Percentiles rank a stretch among this genome's conserved stretches.
Conservation (phyloP, 2,888 invertebrate species). For the Patella caerulea region DNA sequence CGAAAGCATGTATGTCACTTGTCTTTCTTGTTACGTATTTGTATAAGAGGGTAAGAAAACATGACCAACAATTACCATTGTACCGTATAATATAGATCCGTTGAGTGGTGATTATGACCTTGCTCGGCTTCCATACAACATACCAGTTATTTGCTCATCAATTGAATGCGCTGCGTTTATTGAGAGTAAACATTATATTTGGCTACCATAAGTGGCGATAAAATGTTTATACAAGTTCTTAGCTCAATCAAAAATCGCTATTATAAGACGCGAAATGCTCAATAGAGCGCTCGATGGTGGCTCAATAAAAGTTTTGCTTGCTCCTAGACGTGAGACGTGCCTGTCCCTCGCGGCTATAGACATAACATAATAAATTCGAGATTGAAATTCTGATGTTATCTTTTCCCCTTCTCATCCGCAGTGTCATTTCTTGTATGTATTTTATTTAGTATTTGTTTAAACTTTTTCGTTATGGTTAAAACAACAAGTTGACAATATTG, state of each 20-base stretch:
- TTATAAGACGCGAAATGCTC: background rate
- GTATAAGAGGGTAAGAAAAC: slow-evolving; percentile 9
- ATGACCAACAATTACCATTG: background rate
- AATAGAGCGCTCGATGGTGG: background rate
- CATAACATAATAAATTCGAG: background rate
- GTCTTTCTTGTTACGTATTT: slow-evolving; percentile 4
- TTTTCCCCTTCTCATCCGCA: background rate
- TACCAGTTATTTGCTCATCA: background rate
- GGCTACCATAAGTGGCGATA: slow-evolving; percentile 1
- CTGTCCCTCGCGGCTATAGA: background rate
- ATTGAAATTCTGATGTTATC: background rate
- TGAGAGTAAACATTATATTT: slow-evolving; percentile 11
- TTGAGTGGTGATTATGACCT: slow-evolving; percentile 9
- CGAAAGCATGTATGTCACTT: no score
- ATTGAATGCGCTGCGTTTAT: background rate
- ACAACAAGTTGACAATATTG: background rate
- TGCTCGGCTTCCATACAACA: background rate
- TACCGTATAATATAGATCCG: background rate
- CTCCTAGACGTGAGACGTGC: background rate
- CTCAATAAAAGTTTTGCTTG: no score
- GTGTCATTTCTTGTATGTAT: background rate
- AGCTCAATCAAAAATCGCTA: slow-evolving; percentile 9
- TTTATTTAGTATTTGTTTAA: background rate
- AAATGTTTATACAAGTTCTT: slow-evolving; percentile 7
- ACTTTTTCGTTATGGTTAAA: background rate